Evolutionary conservation across 2,797 vertebrate species (phyloP), one percentile per base, ranked within the genome.

Genomic region (Enteromius viviparus): DNA sequence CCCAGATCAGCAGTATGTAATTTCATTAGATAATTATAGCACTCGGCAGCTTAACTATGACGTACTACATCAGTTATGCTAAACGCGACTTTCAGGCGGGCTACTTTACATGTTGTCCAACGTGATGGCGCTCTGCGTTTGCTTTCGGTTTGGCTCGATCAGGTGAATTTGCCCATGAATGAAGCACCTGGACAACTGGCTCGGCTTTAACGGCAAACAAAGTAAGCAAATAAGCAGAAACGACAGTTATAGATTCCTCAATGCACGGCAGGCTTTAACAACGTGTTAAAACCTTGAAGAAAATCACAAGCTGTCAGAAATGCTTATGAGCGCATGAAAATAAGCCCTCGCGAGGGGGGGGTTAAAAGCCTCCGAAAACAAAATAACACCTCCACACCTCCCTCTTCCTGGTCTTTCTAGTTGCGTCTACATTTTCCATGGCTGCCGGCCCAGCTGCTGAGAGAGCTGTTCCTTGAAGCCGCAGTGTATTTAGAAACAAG

Each of bases 401-500:
- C 74, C 68, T 74, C 74, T 77, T 87, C 75, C 40, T 81, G 37
- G 49, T 89, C 85, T 92, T 91, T 91, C 87, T 91, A 92, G 89
- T 92, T 92, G 91, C 86, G 80, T 92, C 91, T 93, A 92, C 91
- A 94, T 95, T 95, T 95, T 95, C 95, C 94, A 91, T 92, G 85
- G 92, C 80, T 92, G 90, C 88, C 88, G 90, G 93, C 92, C 92
- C 92, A 86, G 91, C 91, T 95, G 94, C 95, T 95, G 94, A 95
- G 94, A 93, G 92, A 92, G 92, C 94, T 94, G 92, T 94, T 95
- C 94, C 92, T 91, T 81, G 89, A 94, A 94, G 94, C 94, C 92
- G 58, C 94, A 94, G 93, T 94, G 93, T 94, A 94, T 95, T 94
- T 94, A 94, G 91, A 94, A 94, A 92, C 93, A 89, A 94, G 93